Conservation (phyloP, 2,888 invertebrate species). For the Machimus atricapillus region DNA sequence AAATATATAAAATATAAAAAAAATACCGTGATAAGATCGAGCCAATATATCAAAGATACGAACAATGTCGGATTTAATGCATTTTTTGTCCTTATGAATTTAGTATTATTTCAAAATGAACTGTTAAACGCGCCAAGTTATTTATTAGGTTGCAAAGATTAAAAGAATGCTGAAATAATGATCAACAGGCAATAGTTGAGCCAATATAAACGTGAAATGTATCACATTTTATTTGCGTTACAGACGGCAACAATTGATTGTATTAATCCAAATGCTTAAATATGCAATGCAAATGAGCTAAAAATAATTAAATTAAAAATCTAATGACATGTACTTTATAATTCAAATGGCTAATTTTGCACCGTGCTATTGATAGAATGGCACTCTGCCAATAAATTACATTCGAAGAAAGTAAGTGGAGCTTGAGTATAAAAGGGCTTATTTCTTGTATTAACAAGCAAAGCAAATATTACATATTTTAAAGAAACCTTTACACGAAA, state of each 20-base stretch:
- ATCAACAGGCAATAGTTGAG: neutral
- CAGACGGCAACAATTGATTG: conserved; percentile 25
- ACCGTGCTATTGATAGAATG: conserved; percentile 43
- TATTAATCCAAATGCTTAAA: neutral
- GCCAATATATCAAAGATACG: neutral
- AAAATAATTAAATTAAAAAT: conserved; percentile 26
- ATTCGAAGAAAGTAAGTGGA: neutral
- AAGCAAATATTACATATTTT: neutral
- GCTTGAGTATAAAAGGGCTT: neutral
- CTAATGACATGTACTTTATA: conserved; percentile 34
- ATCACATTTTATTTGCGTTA: neutral
- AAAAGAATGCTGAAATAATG: neutral
- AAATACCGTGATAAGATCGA: neutral
- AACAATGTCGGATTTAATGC: neutral
- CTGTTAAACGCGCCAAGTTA: neutral
- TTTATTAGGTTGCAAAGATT: neutral
- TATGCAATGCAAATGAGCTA: neutral
- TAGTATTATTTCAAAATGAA: neutral
- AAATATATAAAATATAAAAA: too few species aligned
- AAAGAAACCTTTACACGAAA: neutral
- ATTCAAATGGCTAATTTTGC: conserved; percentile 27
- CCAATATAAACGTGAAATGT: neutral
- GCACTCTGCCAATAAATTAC: conserved; percentile 47
- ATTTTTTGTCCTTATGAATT: neutral
- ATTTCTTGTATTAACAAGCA: neutral